These are phyloP conservation scores for Ornithorhynchus anatinus DNA, from an alignment of 2,113 vertebrate genomes.

Conservation along the genomic window DNA sequence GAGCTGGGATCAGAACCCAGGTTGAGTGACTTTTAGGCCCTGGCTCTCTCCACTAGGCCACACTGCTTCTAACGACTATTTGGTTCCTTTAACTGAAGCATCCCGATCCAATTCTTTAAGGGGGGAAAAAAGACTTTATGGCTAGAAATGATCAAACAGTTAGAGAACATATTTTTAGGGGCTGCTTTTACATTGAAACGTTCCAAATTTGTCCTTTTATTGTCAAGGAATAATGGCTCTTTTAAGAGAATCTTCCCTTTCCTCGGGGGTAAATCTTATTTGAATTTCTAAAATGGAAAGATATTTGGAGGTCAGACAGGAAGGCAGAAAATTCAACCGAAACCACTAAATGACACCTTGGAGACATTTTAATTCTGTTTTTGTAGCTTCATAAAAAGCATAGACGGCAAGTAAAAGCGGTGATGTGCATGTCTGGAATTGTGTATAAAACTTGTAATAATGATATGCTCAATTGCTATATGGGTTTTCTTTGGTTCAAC, in stretches of 20 bases:
- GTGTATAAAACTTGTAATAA: constrained; percentile 5
- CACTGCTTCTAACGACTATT: too few species aligned
- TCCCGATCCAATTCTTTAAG: background rate
- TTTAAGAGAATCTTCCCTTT: constrained; percentile 34
- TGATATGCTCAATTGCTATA: background rate
- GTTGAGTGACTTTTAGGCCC: too few species aligned
- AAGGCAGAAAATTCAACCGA: constrained; percentile 31
- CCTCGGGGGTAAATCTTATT: constrained; percentile 20
- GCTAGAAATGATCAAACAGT: constrained; percentile 10
- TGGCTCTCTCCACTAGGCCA: too few species aligned
- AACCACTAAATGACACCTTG: constrained; percentile 49
- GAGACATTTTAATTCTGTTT: constrained; percentile 34
- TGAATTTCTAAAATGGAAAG: constrained; percentile 35
- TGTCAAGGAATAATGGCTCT: constrained; percentile 17
- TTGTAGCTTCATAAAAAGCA: constrained; percentile 47
- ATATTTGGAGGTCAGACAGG: constrained; percentile 13
- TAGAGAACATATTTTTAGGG: constrained; percentile 16
- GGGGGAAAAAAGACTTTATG: background rate
- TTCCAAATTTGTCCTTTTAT: constrained; percentile 14
- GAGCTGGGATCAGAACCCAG: too few species aligned
- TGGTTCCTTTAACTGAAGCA: background rate
- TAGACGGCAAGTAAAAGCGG: constrained; percentile 26
- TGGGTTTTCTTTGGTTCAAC: background rate
- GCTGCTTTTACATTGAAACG: background rate
- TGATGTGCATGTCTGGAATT: constrained; percentile 7